These are phyloP conservation scores for Eristalis arbustorum DNA, from an alignment of 2,888 invertebrate species.

Conservation along the genomic window DNA sequence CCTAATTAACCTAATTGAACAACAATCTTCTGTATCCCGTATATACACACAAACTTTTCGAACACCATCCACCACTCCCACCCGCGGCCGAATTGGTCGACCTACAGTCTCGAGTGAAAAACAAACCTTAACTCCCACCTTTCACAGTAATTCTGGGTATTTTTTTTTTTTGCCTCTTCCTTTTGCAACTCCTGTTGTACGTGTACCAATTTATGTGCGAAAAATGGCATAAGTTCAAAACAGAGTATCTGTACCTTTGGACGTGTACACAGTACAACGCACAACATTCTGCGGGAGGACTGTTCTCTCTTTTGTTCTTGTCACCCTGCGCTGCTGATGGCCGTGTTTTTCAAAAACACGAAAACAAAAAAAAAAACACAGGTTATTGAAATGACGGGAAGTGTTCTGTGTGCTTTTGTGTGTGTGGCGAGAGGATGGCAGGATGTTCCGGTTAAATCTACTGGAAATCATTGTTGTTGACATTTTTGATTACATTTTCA, in stretches of 20 bases:
- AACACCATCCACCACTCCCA: not conserved
- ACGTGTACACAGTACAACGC: not conserved
- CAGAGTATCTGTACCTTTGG: constrained; percentile 16
- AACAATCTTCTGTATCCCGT: constrained; percentile 2
- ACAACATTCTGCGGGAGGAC: not conserved
- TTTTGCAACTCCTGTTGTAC: not conserved
- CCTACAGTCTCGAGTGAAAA: not conserved
- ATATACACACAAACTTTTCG: constrained; percentile 17
- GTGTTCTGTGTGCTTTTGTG: not conserved
- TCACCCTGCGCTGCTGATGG: not conserved
- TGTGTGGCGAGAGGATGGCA: not conserved
- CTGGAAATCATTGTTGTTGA: constrained; percentile 41
- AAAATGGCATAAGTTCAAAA: not conserved
- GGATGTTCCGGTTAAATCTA: constrained; percentile 5
- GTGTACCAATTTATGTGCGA: constrained; percentile 4
- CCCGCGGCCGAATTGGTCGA: not conserved
- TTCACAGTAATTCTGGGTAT: not conserved
- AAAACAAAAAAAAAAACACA: not conserved
- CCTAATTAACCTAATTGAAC: not conserved
- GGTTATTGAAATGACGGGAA: not conserved
- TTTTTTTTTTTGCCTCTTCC: not conserved
- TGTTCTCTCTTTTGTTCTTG: not conserved
- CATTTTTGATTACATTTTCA: constrained; percentile 30
- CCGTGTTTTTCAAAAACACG: not conserved
- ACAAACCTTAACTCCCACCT: not conserved